A percentile compares a stretch with the other conserved stretches of the same genome.
phyloP scores from a whole-genome alignment of 2,888 invertebrate species.

The Harmothoe impar region DNA sequence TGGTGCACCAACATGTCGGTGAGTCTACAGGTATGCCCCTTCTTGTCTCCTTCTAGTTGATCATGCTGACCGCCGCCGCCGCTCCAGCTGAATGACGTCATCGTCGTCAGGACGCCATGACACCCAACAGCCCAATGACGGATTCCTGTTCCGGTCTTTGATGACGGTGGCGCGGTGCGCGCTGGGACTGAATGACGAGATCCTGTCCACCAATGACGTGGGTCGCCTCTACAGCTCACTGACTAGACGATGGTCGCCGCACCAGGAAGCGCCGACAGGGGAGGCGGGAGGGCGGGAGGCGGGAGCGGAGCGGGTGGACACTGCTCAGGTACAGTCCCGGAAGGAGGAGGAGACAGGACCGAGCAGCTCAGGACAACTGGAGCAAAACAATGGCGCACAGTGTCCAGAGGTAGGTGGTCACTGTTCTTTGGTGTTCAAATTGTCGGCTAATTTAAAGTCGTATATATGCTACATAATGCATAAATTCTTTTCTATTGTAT shows the following conservation, averaged over 20 bases:
- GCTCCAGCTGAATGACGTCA: slow-evolving; percentile 8
- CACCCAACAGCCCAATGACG: neutral
- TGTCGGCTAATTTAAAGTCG: too few relatives aligned
- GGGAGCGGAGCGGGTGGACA: neutral
- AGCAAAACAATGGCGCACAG: too few relatives aligned
- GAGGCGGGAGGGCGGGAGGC: neutral
- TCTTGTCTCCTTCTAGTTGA: neutral
- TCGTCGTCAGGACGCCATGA: slow-evolving; percentile 14
- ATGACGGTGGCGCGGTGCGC: neutral
- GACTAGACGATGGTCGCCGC: neutral
- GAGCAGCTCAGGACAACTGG: too few relatives aligned
- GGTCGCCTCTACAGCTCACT: neutral
- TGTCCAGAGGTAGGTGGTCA: too few relatives aligned
- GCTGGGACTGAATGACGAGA: neutral
- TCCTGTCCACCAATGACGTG: neutral
- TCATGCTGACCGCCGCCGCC: neutral
- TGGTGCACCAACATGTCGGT: too few relatives aligned
- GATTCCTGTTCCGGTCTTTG: neutral
- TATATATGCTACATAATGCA: too few relatives aligned
- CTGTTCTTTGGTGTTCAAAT: too few relatives aligned
- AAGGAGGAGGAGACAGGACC: neutral
- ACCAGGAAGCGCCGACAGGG: neutral
- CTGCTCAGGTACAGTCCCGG: neutral
- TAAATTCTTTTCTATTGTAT: too few relatives aligned
- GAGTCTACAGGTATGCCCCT: too few relatives aligned